phyloP scores from a whole-genome alignment of 2,113 vertebrate species.

The Lasiurus cinereus region DNA sequence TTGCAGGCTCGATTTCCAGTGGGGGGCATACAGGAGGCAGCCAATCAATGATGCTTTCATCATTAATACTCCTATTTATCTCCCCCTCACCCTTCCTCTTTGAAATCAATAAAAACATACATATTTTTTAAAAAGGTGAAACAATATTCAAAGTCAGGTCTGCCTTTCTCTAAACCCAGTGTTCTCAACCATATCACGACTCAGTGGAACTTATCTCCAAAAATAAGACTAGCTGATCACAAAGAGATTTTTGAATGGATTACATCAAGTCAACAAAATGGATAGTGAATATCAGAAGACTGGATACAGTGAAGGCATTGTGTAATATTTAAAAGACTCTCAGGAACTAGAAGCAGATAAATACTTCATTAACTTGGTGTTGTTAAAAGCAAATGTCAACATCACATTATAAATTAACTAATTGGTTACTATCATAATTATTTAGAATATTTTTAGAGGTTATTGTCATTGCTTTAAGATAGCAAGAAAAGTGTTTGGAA shows the following conservation, averaged over 20 bases:
- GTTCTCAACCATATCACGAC: background rate
- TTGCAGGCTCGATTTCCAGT: no score
- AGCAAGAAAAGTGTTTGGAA: background rate
- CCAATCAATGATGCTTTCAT: no score
- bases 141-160: background rate
- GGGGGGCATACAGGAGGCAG: no score
- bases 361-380: background rate
- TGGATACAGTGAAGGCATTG: background rate
- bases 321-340: background rate
- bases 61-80: no score
- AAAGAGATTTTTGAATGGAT: background rate
- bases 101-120: no score
- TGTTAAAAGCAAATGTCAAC: conserved; percentile 12
- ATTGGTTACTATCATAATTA: background rate
- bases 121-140: background rate
- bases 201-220: background rate
- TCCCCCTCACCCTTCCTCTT: no score
- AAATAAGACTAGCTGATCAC: background rate
- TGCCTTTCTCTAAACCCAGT: background rate
- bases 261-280: background rate
- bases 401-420: background rate
- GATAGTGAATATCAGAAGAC: background rate
- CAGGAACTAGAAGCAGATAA: background rate
- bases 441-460: background rate
- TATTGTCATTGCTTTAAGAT: background rate